phyloP scores from a whole-genome alignment of 1,140 invertebrate species.

The Nautilus pompilius region DNA sequence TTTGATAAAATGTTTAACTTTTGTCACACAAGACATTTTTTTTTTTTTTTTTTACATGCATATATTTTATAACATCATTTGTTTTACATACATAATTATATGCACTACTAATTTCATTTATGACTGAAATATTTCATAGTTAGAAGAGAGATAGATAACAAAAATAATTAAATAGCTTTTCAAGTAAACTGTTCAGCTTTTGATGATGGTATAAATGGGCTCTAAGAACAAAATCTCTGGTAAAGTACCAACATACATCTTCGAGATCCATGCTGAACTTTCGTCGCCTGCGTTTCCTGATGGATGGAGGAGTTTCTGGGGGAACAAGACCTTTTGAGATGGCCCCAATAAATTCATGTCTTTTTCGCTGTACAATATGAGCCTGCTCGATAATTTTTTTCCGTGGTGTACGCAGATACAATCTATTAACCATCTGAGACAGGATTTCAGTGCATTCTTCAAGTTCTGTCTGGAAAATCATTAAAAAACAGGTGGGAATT shows the following conservation, averaged over 20 bases:
- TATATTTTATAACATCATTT: no score
- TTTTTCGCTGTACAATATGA: conserved; percentile 61
- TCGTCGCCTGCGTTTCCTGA: conserved; percentile 52
- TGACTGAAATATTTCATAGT: no score
- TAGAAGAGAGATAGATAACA: no score
- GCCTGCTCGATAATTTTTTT: conserved; percentile 65
- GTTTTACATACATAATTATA: no score
- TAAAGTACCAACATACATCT: conserved; percentile 44
- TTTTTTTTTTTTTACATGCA: no score
- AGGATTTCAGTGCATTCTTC: conserved; percentile 68
- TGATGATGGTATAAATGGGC: no score
- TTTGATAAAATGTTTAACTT: no score
- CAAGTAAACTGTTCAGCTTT: no score
- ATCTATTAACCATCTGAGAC: conserved; percentile 66
- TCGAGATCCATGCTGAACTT: conserved; percentile 43
- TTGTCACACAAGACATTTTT: no score
- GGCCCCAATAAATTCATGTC: conserved; percentile 66
- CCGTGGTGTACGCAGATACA: conserved; percentile 66
- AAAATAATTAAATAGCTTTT: no score
- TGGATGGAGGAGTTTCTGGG: conserved; percentile 64
- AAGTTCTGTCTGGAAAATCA: conserved; percentile 62
- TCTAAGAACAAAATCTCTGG: no score
- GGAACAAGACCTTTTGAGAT: conserved; percentile 68
- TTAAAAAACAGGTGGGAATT: conserved; percentile 3
- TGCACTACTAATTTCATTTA: no score